Evolutionary conservation across 2,113 vertebrate species (phyloP), one percentile per base, ranked within the genome.

Genomic region (Gulo gulo): DNA sequence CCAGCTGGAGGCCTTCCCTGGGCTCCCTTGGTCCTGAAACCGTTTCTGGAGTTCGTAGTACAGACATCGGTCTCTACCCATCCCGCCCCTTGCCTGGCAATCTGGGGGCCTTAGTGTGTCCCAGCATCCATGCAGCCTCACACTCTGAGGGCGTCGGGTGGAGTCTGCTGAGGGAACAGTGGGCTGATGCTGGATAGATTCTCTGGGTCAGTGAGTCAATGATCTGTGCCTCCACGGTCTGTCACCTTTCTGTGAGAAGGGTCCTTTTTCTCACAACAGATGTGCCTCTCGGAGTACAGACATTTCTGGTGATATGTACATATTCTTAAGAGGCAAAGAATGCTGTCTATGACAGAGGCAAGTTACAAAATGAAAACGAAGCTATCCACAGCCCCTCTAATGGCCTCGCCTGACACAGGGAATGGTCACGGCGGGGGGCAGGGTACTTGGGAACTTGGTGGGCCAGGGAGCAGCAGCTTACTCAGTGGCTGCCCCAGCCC

Each of bases 401-500:
- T 23, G 29, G 55, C 39, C 21, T 2, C 0, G 1, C 1, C 4
- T 3, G 59, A 57, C 0, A 0, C 8, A 50, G 78, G 31, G 63
- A 31, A 31, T 31, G 29, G 63, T 31, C 63, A 31, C 4, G 11
- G 61, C 5, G 15, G 14, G 50, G 24, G 59, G 18, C 15, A 42
- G 39, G 39, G 39, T 42, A 42, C 39, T 42, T 42, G 39, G 39
- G 39, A 42, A 42, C 39, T 42, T 42, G 39, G 39, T 42, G 39
- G 39, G 39, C 39, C 39, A 42, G 14, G 50, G 24, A 24, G 18
- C 15, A 18, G 9, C 90, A 47, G 6, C n/a, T 47, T 42, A 11
- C 55, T 67, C 10, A 3, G 8, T n/a, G 76, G 36, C 57, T 8
- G 34, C n/a, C 74, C 20, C 4, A 3, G 61, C 55, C 20, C 31